Evolutionary conservation across 2,888 invertebrate genomes (phyloP).

Genomic region (Eremobia ochroleuca): DNA sequence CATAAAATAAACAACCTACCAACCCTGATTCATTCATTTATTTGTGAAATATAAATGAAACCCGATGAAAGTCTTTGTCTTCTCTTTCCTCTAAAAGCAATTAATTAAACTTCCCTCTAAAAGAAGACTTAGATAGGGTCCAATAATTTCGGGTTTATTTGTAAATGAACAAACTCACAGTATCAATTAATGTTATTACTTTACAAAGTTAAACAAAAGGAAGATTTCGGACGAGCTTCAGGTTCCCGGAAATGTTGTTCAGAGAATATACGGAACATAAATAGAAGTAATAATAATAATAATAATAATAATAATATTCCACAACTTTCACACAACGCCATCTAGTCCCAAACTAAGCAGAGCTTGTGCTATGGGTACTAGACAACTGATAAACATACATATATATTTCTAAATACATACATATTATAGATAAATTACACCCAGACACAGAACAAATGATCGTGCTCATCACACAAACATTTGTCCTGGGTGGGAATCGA

Average conservation of each 20-base stretch:
- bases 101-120: conserved; percentile 38
- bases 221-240: conserved; percentile 26
- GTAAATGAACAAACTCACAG: conserved; percentile 28
- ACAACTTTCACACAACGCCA: too few species aligned
- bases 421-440: too few species aligned
- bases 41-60: conserved; percentile 3
- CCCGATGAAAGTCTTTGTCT: conserved; percentile 21
- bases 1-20: conserved; percentile 23
- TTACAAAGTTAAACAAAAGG: conserved; percentile 38
- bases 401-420: too few species aligned
- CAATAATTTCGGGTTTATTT: conserved; percentile 26
- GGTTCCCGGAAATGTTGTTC: conserved; percentile 37
- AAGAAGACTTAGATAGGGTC: conserved; percentile 20
- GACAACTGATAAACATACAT: too few species aligned
- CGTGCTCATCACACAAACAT: too few species aligned
- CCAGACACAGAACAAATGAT: too few species aligned
- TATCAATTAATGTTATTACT: conserved; percentile 50
- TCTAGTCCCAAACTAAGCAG: too few species aligned
- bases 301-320: too few species aligned
- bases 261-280: conserved; percentile 13
- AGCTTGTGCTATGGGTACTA: too few species aligned
- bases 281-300: conserved; percentile 12
- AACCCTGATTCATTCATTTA: neutral
- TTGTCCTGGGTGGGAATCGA: too few species aligned
- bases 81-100: conserved; percentile 14